Conservation (phyloP, 2,888 invertebrate genomes). For the Idaea biselata region DNA sequence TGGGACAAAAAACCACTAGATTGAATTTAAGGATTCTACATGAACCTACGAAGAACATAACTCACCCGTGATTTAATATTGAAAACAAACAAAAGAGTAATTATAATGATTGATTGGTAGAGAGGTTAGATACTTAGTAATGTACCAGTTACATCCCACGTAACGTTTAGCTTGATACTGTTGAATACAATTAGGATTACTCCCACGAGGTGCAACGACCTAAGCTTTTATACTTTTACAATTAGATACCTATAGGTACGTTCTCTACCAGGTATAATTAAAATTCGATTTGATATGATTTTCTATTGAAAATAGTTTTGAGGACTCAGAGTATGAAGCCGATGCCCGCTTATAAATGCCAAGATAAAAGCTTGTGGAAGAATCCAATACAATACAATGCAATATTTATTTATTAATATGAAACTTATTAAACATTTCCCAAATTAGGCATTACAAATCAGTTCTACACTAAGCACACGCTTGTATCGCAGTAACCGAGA, state of each 20-base stretch:
- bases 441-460: too few relatives aligned
- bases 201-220: conserved; percentile 66
- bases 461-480: too few relatives aligned
- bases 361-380: too few relatives aligned
- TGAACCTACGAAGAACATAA: too few relatives aligned
- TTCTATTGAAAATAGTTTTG: not conserved
- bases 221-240: conserved; percentile 14
- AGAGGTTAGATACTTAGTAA: conserved; percentile 11
- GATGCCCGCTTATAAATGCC: too few relatives aligned
- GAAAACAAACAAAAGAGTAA: conserved; percentile 17
- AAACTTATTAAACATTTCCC: too few relatives aligned
- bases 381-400: too few relatives aligned
- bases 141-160: conserved; percentile 40
- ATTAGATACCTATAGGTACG: not conserved
- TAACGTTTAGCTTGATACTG: conserved; percentile 20
- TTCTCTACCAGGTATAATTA: not conserved
- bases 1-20: too few relatives aligned
- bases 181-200: conserved; percentile 53
- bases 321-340: not conserved
- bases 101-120: conserved; percentile 31
- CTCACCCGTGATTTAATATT: too few relatives aligned
- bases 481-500: too few relatives aligned
- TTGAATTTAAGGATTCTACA: too few relatives aligned
- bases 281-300: not conserved
- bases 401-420: too few relatives aligned